Conservation (phyloP, 2,113 vertebrate genomes). For the Panthera uncia region DNA sequence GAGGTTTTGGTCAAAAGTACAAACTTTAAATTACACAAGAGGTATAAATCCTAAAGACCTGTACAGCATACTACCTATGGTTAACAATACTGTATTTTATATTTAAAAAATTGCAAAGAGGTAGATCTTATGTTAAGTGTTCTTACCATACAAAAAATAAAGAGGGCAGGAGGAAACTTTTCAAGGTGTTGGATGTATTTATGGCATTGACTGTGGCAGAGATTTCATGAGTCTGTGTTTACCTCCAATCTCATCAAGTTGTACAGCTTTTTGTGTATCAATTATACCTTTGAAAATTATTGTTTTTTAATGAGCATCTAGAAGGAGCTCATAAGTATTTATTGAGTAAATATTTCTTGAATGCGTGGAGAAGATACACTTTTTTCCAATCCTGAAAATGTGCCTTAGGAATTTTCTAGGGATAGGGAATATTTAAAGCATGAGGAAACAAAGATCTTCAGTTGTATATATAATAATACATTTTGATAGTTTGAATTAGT, state of each 20-base stretch:
- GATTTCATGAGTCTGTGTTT: neutral
- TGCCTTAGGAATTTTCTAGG: neutral
- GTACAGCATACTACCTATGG: neutral
- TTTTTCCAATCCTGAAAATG: neutral
- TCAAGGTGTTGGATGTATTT: neutral
- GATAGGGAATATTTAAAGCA: neutral
- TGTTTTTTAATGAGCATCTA: neutral
- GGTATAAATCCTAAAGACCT: neutral
- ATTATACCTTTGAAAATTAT: neutral
- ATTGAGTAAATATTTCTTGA: neutral
- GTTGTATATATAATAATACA: neutral
- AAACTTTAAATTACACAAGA: neutral
- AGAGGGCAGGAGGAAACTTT: neutral
- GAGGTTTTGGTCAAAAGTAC: neutral
- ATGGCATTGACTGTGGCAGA: neutral
- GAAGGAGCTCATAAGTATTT: neutral
- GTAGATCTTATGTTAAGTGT: neutral
- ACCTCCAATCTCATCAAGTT: neutral
- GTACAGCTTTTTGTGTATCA: neutral
- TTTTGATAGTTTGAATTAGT: slow-evolving; percentile 15
- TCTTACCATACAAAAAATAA: neutral
- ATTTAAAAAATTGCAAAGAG: neutral
- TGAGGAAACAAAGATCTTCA: neutral
- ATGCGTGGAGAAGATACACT: neutral
- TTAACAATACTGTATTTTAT: neutral